Evolutionary conservation across 2,113 vertebrate species (phyloP).

Genomic region (Alouatta palliata): DNA sequence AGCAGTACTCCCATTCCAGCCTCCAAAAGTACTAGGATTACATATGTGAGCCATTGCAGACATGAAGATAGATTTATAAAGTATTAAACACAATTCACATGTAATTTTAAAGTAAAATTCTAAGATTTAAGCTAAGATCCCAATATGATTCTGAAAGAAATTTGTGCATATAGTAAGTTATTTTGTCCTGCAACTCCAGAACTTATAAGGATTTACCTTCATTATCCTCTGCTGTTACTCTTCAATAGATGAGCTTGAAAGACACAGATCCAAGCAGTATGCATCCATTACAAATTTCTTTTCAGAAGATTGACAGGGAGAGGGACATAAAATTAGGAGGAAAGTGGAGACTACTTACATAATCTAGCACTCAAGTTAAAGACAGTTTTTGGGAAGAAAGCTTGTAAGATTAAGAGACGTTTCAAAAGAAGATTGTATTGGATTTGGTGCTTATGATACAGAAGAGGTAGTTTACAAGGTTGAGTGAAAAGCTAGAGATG

Average conservation of each 20-base stretch:
- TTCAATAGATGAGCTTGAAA: not conserved
- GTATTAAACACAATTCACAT: not conserved
- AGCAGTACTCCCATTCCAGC: too few species aligned
- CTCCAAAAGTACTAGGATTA: too few species aligned
- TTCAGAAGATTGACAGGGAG: not conserved
- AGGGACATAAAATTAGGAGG: not conserved
- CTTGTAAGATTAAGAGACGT: not conserved
- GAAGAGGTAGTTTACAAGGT: not conserved
- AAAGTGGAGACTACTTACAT: not conserved
- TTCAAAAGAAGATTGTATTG: not conserved
- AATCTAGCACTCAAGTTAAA: not conserved
- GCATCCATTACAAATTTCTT: not conserved
- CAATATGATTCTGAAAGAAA: not conserved
- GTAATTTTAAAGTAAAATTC: not conserved
- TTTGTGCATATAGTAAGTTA: not conserved
- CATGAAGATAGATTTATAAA: not conserved
- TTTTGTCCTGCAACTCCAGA: not conserved
- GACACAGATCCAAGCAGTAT: not conserved
- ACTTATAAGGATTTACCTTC: not conserved
- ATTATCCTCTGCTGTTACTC: not conserved
- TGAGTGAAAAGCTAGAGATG: not conserved
- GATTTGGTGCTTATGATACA: not conserved
- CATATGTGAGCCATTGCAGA: too few species aligned
- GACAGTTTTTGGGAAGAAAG: not conserved
- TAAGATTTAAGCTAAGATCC: constrained; percentile 2